Conservation (phyloP, 1,140 invertebrate species). For the Trachymyrmex cornetzi region DNA sequence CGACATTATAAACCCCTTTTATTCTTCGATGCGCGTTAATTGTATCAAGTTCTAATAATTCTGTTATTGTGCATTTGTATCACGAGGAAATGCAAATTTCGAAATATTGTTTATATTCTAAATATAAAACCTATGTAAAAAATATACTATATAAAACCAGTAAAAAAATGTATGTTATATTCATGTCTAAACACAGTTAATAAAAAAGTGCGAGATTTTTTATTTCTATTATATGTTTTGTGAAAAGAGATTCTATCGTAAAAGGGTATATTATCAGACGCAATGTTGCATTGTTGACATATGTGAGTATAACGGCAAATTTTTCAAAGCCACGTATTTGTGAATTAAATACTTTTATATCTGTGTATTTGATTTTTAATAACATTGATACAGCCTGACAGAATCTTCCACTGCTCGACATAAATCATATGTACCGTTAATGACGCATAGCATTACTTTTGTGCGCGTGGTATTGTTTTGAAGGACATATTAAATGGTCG, state of each 20-base stretch:
- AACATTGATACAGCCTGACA: neutral
- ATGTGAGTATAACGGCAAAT: neutral
- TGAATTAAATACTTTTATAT: neutral
- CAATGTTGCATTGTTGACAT: neutral
- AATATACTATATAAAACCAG: too few relatives aligned
- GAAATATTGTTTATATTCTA: neutral
- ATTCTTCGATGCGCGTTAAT: neutral
- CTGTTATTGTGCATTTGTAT: neutral
- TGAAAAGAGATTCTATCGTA: neutral
- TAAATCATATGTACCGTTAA: slow-evolving; percentile 25
- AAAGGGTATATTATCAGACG: neutral
- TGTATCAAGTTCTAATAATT: neutral
- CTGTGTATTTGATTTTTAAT: slow-evolving; percentile 1
- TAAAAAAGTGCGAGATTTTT: neutral
- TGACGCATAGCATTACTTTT: slow-evolving; percentile 26
- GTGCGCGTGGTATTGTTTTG: slow-evolving; percentile 26
- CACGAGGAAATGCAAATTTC: neutral
- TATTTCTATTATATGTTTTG: neutral
- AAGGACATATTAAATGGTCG: slow-evolving; percentile 53
- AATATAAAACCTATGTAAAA: neutral
- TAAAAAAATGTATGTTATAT: neutral
- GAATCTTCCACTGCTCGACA: neutral
- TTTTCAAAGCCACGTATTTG: neutral
- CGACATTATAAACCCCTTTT: neutral
- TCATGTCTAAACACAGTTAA: neutral